phyloP scores from a whole-genome alignment of 2,888 invertebrate species.

The Abrostola triplasia region DNA sequence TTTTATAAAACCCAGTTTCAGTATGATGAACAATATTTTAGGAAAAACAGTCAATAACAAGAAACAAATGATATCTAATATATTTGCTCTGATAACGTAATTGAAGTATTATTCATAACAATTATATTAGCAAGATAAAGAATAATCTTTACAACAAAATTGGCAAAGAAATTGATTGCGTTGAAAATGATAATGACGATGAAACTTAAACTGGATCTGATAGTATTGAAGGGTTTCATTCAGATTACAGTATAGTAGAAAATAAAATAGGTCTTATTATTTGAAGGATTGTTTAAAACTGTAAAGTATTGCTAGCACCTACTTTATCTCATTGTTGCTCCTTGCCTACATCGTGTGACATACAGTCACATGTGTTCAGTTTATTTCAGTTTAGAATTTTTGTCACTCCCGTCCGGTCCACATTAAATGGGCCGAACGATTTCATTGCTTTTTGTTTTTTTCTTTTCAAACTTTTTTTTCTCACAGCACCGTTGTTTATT shows the following conservation, averaged over 20 bases:
- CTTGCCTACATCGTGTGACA: conserved; percentile 66
- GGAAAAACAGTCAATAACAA: too few species aligned
- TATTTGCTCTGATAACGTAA: not conserved
- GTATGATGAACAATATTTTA: too few species aligned
- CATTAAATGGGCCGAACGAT: conserved; percentile 87
- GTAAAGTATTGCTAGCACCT: conserved; percentile 4
- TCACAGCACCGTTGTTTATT: conserved; percentile 68
- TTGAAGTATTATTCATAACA: too few species aligned
- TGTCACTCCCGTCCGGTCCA: conserved; percentile 87
- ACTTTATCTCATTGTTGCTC: conserved; percentile 40
- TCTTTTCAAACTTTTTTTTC: conserved; percentile 64
- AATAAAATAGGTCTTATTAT: not conserved
- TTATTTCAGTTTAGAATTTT: conserved; percentile 87
- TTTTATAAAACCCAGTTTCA: too few species aligned
- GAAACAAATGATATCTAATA: not conserved
- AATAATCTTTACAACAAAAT: too few species aligned
- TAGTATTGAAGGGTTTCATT: too few species aligned
- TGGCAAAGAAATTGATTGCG: too few species aligned
- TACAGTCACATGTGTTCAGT: conserved; percentile 83
- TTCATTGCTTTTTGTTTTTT: conserved; percentile 78
- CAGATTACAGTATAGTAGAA: too few species aligned
- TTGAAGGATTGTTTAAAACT: not conserved
- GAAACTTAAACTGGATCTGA: too few species aligned
- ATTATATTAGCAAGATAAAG: too few species aligned
- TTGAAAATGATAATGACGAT: too few species aligned